phyloP scores from a whole-genome alignment of 2,113 vertebrate species.

The Poicephalus meyeri region DNA sequence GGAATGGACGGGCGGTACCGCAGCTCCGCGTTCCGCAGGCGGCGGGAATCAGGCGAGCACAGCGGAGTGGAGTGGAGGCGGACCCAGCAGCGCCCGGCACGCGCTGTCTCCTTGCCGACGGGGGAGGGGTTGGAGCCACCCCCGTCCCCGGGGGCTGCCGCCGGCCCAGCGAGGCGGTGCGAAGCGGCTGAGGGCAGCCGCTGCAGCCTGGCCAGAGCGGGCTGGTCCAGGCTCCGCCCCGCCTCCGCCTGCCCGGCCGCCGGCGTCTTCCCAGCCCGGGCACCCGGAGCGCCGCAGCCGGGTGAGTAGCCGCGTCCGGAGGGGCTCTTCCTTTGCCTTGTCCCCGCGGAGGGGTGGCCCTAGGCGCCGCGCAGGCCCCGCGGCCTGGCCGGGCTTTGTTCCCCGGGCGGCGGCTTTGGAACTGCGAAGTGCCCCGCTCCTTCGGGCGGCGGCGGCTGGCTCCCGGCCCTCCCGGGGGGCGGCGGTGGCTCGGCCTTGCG shows the following conservation, averaged over 20 bases:
- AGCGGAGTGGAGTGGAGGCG: neutral
- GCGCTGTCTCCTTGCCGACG: neutral
- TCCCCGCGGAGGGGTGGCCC: neutral
- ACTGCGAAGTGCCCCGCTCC: neutral
- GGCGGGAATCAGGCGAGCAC: neutral
- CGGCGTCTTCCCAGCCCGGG: neutral
- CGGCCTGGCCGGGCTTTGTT: conserved; percentile 30
- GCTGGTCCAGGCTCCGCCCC: neutral
- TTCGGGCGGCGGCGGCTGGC: neutral
- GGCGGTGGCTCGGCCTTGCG: neutral
- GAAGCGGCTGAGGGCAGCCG: neutral
- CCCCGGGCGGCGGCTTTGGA: neutral
- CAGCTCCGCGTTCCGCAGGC: neutral
- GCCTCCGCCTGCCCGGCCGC: neutral
- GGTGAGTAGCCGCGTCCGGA: neutral
- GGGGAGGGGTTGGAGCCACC: neutral
- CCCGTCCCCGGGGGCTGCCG: neutral
- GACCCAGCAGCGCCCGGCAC: neutral
- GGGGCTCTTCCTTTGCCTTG: neutral
- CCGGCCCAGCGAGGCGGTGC: neutral
- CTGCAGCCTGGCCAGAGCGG: neutral
- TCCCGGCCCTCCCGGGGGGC: neutral
- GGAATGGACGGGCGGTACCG: neutral
- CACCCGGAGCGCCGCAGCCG: neutral
- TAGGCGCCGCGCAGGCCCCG: neutral